phyloP scores from a whole-genome alignment of 2,888 invertebrate species.

The Caenorhabditis wallacei region DNA sequence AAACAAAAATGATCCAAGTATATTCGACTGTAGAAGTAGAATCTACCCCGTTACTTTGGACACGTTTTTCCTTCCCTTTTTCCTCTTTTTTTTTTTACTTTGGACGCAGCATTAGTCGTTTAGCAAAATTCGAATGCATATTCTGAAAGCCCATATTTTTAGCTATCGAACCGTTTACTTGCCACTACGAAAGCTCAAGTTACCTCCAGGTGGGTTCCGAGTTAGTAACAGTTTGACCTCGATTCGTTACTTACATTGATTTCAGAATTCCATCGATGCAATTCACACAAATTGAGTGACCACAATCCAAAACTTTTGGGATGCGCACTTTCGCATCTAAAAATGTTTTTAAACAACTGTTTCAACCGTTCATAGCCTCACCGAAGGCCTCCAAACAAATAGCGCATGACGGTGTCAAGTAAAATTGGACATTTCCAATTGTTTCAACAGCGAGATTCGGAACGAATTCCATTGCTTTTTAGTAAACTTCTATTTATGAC shows the following conservation, averaged over 20 bases:
- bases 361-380: not conserved
- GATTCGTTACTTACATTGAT: constrained; percentile 2
- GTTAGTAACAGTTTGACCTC: not conserved
- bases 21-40: too few relatives aligned
- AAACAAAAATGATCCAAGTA: too few relatives aligned
- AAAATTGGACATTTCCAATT: constrained; percentile 2
- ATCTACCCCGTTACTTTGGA: too few relatives aligned
- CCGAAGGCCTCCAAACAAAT: constrained; percentile 36
- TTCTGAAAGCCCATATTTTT: too few relatives aligned
- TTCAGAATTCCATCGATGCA: not conserved
- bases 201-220: too few relatives aligned
- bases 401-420: constrained; percentile 9
- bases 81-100: too few relatives aligned
- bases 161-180: too few relatives aligned
- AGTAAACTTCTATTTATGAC: too few relatives aligned
- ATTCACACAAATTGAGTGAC: not conserved
- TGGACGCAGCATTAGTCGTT: too few relatives aligned
- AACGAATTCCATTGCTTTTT: not conserved
- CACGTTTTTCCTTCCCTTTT: too few relatives aligned
- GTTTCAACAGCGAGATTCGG: not conserved
- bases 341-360: not conserved
- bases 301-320: constrained; percentile 23
- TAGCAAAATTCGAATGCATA: too few relatives aligned
- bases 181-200: too few relatives aligned
- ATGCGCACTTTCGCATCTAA: not conserved